phyloP scores from a whole-genome alignment of 2,888 invertebrate species.

The Hypomecis atomaria region DNA sequence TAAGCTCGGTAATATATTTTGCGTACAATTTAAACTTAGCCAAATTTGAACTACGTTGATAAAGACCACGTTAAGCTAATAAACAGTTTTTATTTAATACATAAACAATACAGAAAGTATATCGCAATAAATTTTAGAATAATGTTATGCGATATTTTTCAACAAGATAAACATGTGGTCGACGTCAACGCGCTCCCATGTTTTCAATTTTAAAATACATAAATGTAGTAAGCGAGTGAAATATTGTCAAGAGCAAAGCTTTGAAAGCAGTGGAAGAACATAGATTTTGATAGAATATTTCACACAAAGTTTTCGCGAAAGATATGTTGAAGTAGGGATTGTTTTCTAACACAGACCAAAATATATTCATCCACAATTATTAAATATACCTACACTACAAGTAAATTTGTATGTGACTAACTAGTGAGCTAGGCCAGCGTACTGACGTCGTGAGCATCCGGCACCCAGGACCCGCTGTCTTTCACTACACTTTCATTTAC shows the following conservation, averaged over 20 bases:
- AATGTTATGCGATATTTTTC: too few relatives aligned
- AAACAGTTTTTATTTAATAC: neutral
- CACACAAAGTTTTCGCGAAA: conserved; percentile 57
- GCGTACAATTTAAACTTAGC: conserved; percentile 9
- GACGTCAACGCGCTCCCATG: conserved; percentile 15
- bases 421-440: conserved; percentile 42
- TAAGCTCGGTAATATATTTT: conserved; percentile 28
- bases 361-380: conserved; percentile 56
- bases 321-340: conserved; percentile 76
- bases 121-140: too few relatives aligned
- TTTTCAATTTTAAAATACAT: conserved; percentile 10
- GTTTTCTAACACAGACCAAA: conserved; percentile 72
- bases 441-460: conserved; percentile 23
- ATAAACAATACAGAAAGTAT: neutral
- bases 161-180: neutral
- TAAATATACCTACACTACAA: conserved; percentile 51
- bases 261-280: conserved; percentile 77
- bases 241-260: conserved; percentile 73
- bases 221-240: conserved; percentile 10
- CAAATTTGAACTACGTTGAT: conserved; percentile 21
- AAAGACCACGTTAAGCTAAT: neutral
- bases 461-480: conserved; percentile 11
- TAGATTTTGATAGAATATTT: conserved; percentile 67
- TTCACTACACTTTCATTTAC: conserved; percentile 14
- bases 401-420: conserved; percentile 46